Base-by-base conservation (phyloP, 2,113 vertebrate species). In the Azemiops feae region DNA sequence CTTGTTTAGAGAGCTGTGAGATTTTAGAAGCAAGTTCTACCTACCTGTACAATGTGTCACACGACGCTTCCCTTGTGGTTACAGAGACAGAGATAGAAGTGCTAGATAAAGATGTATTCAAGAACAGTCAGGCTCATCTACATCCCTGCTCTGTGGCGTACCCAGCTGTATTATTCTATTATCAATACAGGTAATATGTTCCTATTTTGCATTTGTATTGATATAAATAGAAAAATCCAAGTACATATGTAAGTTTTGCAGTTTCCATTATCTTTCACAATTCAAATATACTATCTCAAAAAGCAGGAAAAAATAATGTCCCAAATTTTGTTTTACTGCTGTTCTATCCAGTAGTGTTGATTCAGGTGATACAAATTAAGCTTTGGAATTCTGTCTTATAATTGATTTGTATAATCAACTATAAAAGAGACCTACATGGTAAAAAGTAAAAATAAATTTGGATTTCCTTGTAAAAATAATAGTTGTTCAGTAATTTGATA, bases 31-130 rank as follows among this genome's bases (percentile, higher is more conserved):
- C 95, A 96, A 97, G 89, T 97, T 99, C 98, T 99, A 99, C 99
- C 99, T 99, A 99, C 99, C 99, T 99, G 99, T 99, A 98, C 99
- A 99, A 98, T 99, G 99, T 30, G 98, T 99, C 99, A 99, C 99
- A 95, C 98, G 99, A 95, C 99, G 98, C 97, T 98, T 99, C 97
- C 99, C 99, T 99, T 99, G 98, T 96, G 98, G 97, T 98, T 98
- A 99, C 98, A 99, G 98, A 99, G 98, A 99, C 97, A 99, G 98
- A 98, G 98, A 99, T 98, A 98, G 98, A 99, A 98, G 98, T 97
- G 98, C 97, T 98, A 97, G 97, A 97, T 98, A 98, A 98, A 97
- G 97, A 98, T 93, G 98, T 45, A 96, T 97, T 93, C 95, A 94
- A 96, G 96, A 94, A 94, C 95, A 96, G 91, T 96, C 93, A 95